phyloP scores from a whole-genome alignment of 2,888 invertebrate species.

The Himalopsyche tibetana region DNA sequence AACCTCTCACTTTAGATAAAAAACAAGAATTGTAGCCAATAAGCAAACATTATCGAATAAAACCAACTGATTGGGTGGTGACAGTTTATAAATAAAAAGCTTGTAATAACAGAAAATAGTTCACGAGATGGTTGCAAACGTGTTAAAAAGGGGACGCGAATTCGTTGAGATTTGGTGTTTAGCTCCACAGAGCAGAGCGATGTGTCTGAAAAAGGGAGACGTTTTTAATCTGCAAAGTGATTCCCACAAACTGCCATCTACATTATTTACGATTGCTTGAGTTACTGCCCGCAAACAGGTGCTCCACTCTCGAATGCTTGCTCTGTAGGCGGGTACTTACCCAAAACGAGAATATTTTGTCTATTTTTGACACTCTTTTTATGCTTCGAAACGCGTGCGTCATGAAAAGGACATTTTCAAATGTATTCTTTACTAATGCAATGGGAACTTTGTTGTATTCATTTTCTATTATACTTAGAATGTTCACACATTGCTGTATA shows the following conservation, averaged over 20 bases:
- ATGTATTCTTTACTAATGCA: not conserved
- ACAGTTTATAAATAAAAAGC: not conserved
- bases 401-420: constrained; percentile 11
- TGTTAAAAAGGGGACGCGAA: not conserved
- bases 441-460: no score
- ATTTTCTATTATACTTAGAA: no score
- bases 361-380: constrained; percentile 24
- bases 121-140: no score
- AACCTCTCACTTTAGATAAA: no score
- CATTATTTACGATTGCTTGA: constrained; percentile 64
- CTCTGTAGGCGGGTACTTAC: not conserved
- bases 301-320: constrained; percentile 48
- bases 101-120: not conserved
- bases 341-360: not conserved
- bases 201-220: constrained; percentile 49
- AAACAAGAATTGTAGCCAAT: no score
- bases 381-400: not conserved
- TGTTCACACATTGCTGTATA: no score
- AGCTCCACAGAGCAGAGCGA: constrained; percentile 21
- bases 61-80: not conserved
- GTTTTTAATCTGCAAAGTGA: constrained; percentile 66
- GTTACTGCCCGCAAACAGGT: constrained; percentile 62
- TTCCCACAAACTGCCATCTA: constrained; percentile 61
- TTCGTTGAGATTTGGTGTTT: constrained; percentile 22
- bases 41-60: not conserved